A percentile compares a stretch with the other conserved stretches of the same genome.
Conservation (phyloP, 2,888 invertebrate genomes). For the Hypomecis atomaria region DNA sequence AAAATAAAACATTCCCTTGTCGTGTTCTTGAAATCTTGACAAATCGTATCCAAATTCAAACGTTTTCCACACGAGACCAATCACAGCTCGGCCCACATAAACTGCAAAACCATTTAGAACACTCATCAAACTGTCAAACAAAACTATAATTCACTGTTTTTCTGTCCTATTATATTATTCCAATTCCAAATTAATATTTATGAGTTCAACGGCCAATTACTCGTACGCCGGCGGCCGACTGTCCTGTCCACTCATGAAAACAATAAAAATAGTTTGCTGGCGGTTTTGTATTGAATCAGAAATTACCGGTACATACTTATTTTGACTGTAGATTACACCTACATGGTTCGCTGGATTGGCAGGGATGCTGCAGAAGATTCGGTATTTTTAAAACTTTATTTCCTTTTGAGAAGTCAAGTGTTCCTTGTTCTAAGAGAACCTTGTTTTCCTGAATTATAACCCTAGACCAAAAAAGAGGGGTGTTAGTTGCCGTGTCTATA, state of each 20-base stretch:
- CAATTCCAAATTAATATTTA: slow-evolving; percentile 41
- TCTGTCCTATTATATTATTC: slow-evolving; percentile 30
- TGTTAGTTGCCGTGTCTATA: too few species aligned
- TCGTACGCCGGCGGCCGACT: slow-evolving; percentile 30
- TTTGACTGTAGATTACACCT: slow-evolving; percentile 34
- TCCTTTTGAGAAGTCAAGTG: too few species aligned
- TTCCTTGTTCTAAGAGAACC: too few species aligned
- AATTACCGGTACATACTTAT: slow-evolving; percentile 30
- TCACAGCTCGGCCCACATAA: slow-evolving; percentile 16
- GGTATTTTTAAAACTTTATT: too few species aligned
- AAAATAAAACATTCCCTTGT: not conserved
- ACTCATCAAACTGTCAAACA: slow-evolving; percentile 28
- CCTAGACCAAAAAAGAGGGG: too few species aligned
- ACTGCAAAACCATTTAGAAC: slow-evolving; percentile 27
- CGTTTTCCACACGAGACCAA: slow-evolving; percentile 25
- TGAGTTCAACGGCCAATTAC: slow-evolving; percentile 42
- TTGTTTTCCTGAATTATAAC: too few species aligned
- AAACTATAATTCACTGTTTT: slow-evolving; percentile 34
- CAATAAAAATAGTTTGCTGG: slow-evolving; percentile 11
- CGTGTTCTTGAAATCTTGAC: slow-evolving; percentile 3
- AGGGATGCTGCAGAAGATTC: slow-evolving; percentile 23
- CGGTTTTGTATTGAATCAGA: slow-evolving; percentile 33
- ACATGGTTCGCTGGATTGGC: slow-evolving; percentile 22
- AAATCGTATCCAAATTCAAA: slow-evolving; percentile 1
- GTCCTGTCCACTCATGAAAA: slow-evolving; percentile 12